phyloP scores from a whole-genome alignment of 2,797 vertebrate species.

The Oryzias sinensis region DNA sequence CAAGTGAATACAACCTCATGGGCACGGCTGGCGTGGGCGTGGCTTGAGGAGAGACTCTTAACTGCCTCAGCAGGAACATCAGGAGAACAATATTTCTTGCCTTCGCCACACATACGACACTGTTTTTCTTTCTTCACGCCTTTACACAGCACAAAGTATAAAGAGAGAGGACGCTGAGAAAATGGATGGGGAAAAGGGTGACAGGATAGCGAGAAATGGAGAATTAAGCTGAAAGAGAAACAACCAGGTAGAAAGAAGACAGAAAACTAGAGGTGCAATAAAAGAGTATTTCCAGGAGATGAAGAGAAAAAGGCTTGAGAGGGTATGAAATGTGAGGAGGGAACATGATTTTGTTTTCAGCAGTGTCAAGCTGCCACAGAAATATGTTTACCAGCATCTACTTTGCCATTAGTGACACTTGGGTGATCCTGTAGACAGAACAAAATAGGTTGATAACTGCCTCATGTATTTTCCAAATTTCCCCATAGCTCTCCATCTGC shows the following conservation, averaged over 20 bases:
- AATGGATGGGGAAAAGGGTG: conserved; percentile 11
- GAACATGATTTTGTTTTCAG: conserved; percentile 74
- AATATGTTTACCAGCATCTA: conserved; percentile 77
- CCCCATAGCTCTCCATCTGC: conserved; percentile 69
- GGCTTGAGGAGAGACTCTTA: conserved; percentile 44
- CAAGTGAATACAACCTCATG: conserved; percentile 50
- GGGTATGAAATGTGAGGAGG: conserved; percentile 68
- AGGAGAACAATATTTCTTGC: conserved; percentile 37
- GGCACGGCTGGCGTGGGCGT: conserved; percentile 43
- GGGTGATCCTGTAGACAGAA: conserved; percentile 69
- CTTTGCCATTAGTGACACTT: conserved; percentile 77
- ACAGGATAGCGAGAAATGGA: conserved; percentile 7
- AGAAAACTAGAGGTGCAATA: conserved; percentile 38
- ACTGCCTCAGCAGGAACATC: conserved; percentile 65
- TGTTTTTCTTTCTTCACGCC: conserved; percentile 55
- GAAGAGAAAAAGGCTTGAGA: conserved; percentile 65
- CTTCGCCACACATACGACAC: conserved; percentile 62
- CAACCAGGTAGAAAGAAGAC: conserved; percentile 26
- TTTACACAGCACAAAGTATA: conserved; percentile 23
- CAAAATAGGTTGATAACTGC: conserved; percentile 76
- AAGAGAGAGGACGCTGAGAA: background rate
- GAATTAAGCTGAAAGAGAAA: conserved; percentile 8
- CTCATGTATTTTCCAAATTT: conserved; percentile 78
- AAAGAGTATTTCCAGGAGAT: conserved; percentile 60
- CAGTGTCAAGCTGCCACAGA: conserved; percentile 67